Evolutionary conservation across 2,888 invertebrate species (phyloP).

Genomic region (Cremastobaeus sp.): DNA sequence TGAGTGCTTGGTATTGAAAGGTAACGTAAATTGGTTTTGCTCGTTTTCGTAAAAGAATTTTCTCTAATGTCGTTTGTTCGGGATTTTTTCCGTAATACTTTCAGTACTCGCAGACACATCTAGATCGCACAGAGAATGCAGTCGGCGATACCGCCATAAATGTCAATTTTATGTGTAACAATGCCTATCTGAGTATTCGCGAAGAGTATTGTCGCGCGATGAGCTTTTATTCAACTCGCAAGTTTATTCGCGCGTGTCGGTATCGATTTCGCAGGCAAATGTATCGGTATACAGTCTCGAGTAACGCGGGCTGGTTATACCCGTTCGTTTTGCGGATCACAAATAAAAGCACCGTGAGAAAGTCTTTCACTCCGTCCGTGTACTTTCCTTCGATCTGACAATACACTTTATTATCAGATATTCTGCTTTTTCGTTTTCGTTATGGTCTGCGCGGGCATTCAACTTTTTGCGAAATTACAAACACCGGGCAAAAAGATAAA

Average conservation of each 20-base stretch:
- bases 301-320: slow-evolving; percentile 57
- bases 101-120: no score
- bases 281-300: slow-evolving; percentile 65
- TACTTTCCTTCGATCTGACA: slow-evolving; percentile 18
- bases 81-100: no score
- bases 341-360: slow-evolving; percentile 62
- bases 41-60: no score
- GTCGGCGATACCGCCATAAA: background rate
- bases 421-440: slow-evolving; percentile 4
- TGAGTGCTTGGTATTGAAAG: no score
- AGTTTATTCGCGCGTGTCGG: slow-evolving; percentile 58
- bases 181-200: slow-evolving; percentile 30
- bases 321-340: slow-evolving; percentile 44
- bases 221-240: slow-evolving; percentile 45
- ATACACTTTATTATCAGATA: slow-evolving; percentile 23
- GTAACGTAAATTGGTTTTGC: no score
- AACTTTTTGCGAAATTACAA: background rate
- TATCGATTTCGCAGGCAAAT: slow-evolving; percentile 66
- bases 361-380: slow-evolving; percentile 54
- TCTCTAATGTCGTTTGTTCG: no score
- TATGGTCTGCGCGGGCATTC: background rate
- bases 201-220: slow-evolving; percentile 31
- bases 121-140: no score
- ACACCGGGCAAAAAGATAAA: background rate
- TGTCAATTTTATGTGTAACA: slow-evolving; percentile 38